Percentiles rank a stretch among this genome's conserved stretches.
These are phyloP conservation scores for Amphibalanus amphitrite DNA, from an alignment of 1,140 invertebrate species.

Conservation along the genomic window DNA sequence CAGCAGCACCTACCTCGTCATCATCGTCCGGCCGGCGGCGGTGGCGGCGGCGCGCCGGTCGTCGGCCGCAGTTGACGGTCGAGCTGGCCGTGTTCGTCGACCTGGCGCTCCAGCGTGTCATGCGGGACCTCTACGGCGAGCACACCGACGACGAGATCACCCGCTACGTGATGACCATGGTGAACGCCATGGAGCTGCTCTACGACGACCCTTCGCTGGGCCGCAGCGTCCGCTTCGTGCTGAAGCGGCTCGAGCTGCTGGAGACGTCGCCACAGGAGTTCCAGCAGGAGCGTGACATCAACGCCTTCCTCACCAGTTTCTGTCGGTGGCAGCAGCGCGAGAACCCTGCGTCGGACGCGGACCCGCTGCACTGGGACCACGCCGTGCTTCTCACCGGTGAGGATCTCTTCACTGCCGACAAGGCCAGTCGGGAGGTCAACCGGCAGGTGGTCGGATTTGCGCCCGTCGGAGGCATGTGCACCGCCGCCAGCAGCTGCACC, in stretches of 20 bases:
- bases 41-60: no score
- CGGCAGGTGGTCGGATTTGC: conserved; percentile 49
- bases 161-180: conserved; percentile 55
- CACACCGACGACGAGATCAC: conserved; percentile 58
- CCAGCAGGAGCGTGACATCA: conserved; percentile 34
- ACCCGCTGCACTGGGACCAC: conserved; percentile 42
- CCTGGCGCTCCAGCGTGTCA: conserved; percentile 53
- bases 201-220: conserved; percentile 43
- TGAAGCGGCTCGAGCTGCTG: conserved; percentile 40
- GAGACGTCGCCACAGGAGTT: conserved; percentile 21
- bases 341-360: conserved; percentile 34
- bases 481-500: conserved; percentile 26
- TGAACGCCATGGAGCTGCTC: conserved; percentile 43
- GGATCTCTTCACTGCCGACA: conserved; percentile 45
- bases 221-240: conserved; percentile 35
- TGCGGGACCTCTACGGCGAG: conserved; percentile 54
- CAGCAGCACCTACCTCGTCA: no score
- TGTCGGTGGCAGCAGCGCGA: conserved; percentile 42
- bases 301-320: conserved; percentile 41
- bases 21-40: no score
- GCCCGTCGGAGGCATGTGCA: conserved; percentile 31
- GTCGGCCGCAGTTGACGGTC: conserved; percentile 25
- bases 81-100: conserved; percentile 73
- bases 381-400: conserved; percentile 45
- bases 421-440: conserved; percentile 49